phyloP scores from a whole-genome alignment of 2,113 vertebrate species.

The Lycocorax pyrrhopterus region DNA sequence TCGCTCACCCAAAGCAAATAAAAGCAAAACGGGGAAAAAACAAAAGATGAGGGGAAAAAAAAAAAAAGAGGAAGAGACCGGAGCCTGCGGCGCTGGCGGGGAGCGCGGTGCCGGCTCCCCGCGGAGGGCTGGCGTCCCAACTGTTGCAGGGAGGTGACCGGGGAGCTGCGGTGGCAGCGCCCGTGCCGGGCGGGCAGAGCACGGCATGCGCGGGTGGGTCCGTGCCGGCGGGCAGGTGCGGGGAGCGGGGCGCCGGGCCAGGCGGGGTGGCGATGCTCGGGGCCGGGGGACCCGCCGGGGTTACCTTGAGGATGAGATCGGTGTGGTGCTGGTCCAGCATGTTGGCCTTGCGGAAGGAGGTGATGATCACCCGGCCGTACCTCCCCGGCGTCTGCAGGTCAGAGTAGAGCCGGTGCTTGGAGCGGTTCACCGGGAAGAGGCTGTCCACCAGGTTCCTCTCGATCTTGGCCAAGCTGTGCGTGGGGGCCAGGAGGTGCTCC shows the following conservation, averaged over 20 bases:
- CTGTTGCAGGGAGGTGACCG: conserved; percentile 59
- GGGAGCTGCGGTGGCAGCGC: background rate
- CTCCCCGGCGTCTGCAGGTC: conserved; percentile 93
- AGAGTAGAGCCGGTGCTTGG: conserved; percentile 94
- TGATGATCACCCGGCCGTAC: conserved; percentile 93
- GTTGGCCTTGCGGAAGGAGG: conserved; percentile 86
- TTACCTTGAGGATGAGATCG: conserved; percentile 89
- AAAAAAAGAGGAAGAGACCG: background rate
- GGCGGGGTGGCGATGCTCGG: background rate
- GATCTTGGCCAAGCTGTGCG: conserved; percentile 96
- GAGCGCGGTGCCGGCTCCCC: background rate
- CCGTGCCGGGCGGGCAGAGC: background rate
- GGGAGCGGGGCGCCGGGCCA: background rate
- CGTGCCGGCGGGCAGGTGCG: background rate
- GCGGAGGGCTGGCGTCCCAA: conserved; percentile 38
- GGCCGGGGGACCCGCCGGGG: background rate
- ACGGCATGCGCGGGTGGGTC: background rate
- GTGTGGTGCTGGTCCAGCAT: conserved; percentile 91
- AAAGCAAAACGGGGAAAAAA: background rate
- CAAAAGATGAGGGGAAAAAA: rapidly evolving
- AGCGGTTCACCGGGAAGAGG: conserved; percentile 94
- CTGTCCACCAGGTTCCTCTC: conserved; percentile 96
- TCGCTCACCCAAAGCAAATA: background rate
- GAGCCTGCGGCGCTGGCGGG: background rate
- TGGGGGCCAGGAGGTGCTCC: conserved; percentile 91